Conservation (phyloP, 2,888 invertebrate species). For the Sylvicola cinctus region DNA sequence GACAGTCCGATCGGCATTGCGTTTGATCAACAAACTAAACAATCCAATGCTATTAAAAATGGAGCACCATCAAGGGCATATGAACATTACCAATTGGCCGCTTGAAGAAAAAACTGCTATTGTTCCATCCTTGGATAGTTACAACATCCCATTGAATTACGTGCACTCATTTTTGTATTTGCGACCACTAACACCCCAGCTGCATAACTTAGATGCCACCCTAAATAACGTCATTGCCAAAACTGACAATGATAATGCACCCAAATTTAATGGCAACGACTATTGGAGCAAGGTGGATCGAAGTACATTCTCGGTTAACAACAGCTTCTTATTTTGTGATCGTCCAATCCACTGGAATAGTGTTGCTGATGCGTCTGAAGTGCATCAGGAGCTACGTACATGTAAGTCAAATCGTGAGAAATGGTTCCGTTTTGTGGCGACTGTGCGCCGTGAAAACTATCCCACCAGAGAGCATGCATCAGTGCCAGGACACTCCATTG, state of each 20-base stretch:
- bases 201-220: not conserved
- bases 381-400: constrained; percentile 14
- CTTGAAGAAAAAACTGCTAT: constrained; percentile 18
- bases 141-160: constrained; percentile 59
- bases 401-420: constrained; percentile 17
- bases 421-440: constrained; percentile 16
- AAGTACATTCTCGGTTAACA: constrained; percentile 15
- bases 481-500: constrained; percentile 70
- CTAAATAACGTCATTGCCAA: not conserved
- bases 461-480: constrained; percentile 33
- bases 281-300: constrained; percentile 35
- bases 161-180: constrained; percentile 53
- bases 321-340: constrained; percentile 18
- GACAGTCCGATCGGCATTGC: constrained; percentile 76
- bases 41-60: constrained; percentile 52
- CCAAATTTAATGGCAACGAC: constrained; percentile 33
- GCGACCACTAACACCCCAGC: constrained; percentile 32
- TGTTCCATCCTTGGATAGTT: constrained; percentile 33
- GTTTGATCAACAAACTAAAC: constrained; percentile 54
- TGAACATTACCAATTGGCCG: constrained; percentile 11
- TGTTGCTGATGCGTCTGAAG: constrained; percentile 11
- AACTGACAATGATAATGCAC: not conserved
- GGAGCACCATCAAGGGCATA: constrained; percentile 20
- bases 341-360: constrained; percentile 18
- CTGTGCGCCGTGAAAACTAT: constrained; percentile 55